Percentiles rank a stretch among this genome's conserved stretches.
phyloP scores from a whole-genome alignment of 2,888 invertebrate species.

The Ennomos quercinarius region DNA sequence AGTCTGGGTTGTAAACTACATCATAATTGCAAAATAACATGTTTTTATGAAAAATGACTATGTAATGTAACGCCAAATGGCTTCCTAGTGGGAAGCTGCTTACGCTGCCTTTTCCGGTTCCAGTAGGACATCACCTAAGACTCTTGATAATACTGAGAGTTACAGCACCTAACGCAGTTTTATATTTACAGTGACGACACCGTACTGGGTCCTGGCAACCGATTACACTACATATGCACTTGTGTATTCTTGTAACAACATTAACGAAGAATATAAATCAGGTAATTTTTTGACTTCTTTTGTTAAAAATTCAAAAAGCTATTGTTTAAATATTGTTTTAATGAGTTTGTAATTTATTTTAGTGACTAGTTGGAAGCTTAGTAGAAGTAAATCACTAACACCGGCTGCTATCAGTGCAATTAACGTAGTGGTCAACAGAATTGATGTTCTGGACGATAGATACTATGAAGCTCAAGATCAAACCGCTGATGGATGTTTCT shows the following conservation, averaged over 20 bases:
- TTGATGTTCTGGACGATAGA: constrained; percentile 52
- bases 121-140: too few species aligned
- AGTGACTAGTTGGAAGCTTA: constrained; percentile 63
- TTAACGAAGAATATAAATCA: constrained; percentile 46
- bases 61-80: too few species aligned
- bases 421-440: constrained; percentile 42
- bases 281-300: constrained; percentile 44
- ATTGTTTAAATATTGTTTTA: neutral
- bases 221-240: constrained; percentile 87
- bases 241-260: constrained; percentile 85
- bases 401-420: constrained; percentile 42
- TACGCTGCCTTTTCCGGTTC: too few species aligned
- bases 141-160: too few species aligned
- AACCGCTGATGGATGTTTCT: constrained; percentile 56
- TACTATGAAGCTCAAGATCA: constrained; percentile 54
- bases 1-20: too few species aligned
- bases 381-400: constrained; percentile 51
- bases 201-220: constrained; percentile 87
- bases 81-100: too few species aligned
- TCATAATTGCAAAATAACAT: too few species aligned
- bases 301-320: too few species aligned
- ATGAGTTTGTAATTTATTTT: constrained; percentile 14
- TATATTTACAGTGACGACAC: constrained; percentile 51
- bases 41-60: too few species aligned
- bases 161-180: too few species aligned